Base-by-base conservation (phyloP, 2,113 vertebrate genomes). In the Pogona vitticeps region DNA sequence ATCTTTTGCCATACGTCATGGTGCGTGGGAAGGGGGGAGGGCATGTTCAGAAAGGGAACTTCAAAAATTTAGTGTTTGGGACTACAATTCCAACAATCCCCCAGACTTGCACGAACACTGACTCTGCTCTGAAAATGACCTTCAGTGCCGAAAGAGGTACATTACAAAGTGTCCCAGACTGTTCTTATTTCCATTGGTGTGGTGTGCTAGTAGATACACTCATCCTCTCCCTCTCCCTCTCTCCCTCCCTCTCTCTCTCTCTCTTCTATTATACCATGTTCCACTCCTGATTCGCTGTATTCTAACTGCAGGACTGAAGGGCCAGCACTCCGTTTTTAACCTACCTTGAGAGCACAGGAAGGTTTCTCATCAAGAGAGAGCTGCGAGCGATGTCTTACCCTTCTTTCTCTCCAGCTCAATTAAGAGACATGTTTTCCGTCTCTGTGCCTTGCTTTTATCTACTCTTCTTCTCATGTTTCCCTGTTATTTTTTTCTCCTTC, bases 341-440 rank as follows among this genome's bases (percentile, higher is more conserved):
- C 40, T 91, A 77, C 14, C 10, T 86, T 87, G 13, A 85, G 86
- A 71, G 33, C 46, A 90, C 73, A 78, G 28, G 80, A 94, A 92
- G 80, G 58, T 92, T 92, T 91, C 87, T 94, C 85, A 83, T 87
- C 46, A 92, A 94, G 84, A 93, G 61, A 93, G 80, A 80, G 42
- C 85, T 90, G 61, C 77, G 88, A 91, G 40, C 76, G 87, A 76
- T 3, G 0, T 86, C 91, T 93, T 91, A 42, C 82, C 88, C 76
- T 92, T 89, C 84, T 90, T 86, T 75, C 63, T 83, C 92, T 91
- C 91, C 89, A 93, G 42, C 85, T 94, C 91, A 94, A 89, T 95
- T 95, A 95, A 94, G 88, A 94, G 95, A 89, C 82, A 87, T 90
- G 90, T 89, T 92, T 90, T 91, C 63, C 76, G 70, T 94, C 88